phyloP scores from a whole-genome alignment of 2,797 vertebrate genomes.

The Betta splendens region DNA sequence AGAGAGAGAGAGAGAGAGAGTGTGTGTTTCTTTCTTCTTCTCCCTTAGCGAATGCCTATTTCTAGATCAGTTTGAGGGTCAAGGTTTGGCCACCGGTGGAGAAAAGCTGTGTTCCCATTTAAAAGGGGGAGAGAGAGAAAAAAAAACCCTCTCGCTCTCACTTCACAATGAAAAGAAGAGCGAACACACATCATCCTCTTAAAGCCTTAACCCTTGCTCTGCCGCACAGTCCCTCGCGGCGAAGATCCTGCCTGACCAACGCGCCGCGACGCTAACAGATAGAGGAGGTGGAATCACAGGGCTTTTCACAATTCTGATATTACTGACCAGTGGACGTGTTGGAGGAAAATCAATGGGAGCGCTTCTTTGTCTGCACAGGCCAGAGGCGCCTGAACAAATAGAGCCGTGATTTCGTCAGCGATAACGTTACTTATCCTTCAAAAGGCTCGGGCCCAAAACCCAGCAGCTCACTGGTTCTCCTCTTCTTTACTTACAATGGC shows the following conservation, averaged over 20 bases:
- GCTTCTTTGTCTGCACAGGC: conserved; percentile 18
- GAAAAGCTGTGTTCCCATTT: conserved; percentile 81
- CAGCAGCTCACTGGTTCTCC: not conserved
- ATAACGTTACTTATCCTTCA: conserved; percentile 3
- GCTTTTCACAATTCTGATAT: conserved; percentile 3
- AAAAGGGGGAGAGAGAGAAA: conserved; percentile 63
- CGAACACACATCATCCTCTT: conserved; percentile 67
- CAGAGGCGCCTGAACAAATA: conserved; percentile 16
- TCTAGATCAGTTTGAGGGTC: conserved; percentile 82
- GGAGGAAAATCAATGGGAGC: conserved; percentile 14
- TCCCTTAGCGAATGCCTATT: conserved; percentile 80
- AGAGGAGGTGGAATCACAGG: conserved; percentile 12
- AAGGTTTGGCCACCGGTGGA: conserved; percentile 83
- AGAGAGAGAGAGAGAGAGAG: no score
- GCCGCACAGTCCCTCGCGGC: conserved; percentile 22
- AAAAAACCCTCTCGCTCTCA: conserved; percentile 42
- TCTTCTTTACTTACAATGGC: no score
- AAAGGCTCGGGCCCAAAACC: not conserved
- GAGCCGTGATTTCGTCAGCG: conserved; percentile 44
- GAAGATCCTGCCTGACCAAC: conserved; percentile 7
- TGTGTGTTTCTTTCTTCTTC: conserved; percentile 66
- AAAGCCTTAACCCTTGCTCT: conserved; percentile 68
- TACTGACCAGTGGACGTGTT: conserved; percentile 18
- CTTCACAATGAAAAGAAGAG: conserved; percentile 66
- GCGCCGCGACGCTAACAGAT: not conserved